These are phyloP conservation scores for Spilosoma lubricipeda DNA, from an alignment of 2,888 invertebrate genomes.

Conservation along the genomic window DNA sequence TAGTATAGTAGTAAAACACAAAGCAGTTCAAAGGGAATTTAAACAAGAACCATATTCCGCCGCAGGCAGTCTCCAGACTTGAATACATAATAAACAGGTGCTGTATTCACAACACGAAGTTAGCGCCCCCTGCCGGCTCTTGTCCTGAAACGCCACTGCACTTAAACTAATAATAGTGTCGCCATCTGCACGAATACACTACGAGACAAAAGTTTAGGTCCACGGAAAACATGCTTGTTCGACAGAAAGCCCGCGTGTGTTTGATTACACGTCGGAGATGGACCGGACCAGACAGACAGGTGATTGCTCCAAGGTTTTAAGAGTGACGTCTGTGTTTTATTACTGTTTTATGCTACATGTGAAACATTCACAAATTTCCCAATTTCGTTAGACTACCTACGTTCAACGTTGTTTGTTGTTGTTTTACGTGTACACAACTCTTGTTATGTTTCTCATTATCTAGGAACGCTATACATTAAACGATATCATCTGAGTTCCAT, in stretches of 20 bases:
- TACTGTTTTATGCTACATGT: slow-evolving; percentile 36
- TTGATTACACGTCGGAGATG: slow-evolving; percentile 38
- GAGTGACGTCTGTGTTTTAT: slow-evolving; percentile 34
- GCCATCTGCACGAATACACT: slow-evolving; percentile 44
- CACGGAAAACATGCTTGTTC: slow-evolving; percentile 28
- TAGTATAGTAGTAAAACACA: neutral
- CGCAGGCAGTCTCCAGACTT: slow-evolving; percentile 32
- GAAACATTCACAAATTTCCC: slow-evolving; percentile 33
- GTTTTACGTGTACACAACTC: neutral
- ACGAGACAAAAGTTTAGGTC: slow-evolving; percentile 31
- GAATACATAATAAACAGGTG: slow-evolving; percentile 41
- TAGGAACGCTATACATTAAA: neutral
- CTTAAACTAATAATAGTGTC: slow-evolving; percentile 34
- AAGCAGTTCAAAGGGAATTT: neutral
- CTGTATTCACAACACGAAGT: slow-evolving; percentile 37
- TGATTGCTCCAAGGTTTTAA: slow-evolving; percentile 38
- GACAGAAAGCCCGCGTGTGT: slow-evolving; percentile 17
- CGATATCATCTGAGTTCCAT: neutral
- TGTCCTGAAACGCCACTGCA: slow-evolving; percentile 4
- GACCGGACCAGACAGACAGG: slow-evolving; percentile 42
- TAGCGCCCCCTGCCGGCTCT: slow-evolving; percentile 19
- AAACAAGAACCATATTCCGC: slow-evolving; percentile 12
- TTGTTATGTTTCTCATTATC: neutral
- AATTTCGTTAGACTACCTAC: slow-evolving; percentile 13
- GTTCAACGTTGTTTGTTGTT: neutral